Percentiles rank a stretch among this genome's conserved stretches.
Conservation (phyloP, 1,140 invertebrate genomes). For the Bathynomus jamesi region DNA sequence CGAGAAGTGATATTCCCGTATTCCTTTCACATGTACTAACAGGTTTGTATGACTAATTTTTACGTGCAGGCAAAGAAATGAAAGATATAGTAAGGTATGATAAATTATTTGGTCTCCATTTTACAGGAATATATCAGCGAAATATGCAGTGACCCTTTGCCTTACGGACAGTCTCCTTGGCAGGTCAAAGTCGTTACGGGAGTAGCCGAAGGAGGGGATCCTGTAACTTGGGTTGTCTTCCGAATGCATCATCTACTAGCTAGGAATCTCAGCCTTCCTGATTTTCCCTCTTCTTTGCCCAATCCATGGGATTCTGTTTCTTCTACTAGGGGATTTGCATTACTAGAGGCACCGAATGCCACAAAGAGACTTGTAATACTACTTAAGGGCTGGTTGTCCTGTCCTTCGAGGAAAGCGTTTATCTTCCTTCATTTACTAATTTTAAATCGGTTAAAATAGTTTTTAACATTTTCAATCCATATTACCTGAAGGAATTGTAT, state of each 20-base stretch:
- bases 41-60: no score
- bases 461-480: not conserved
- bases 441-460: not conserved
- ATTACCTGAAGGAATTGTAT: not conserved
- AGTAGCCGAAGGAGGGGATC: not conserved
- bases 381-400: not conserved
- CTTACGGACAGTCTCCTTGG: not conserved
- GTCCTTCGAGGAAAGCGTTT: no score
- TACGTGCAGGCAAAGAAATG: no score
- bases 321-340: not conserved
- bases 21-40: no score
- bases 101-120: no score
- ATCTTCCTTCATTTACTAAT: not conserved
- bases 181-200: slow-evolving; percentile 7
- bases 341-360: not conserved
- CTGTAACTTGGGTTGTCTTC: slow-evolving; percentile 8
- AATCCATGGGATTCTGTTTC: not conserved
- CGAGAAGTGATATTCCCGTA: no score
- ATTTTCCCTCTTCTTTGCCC: not conserved
- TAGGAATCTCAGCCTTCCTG: not conserved
- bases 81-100: no score
- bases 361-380: not conserved
- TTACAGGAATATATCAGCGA: slow-evolving; percentile 14
- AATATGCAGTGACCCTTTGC: not conserved
- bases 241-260: slow-evolving; percentile 6